Conservation (phyloP, 2,888 invertebrate species). For the Acanthosepion pharaonis region DNA sequence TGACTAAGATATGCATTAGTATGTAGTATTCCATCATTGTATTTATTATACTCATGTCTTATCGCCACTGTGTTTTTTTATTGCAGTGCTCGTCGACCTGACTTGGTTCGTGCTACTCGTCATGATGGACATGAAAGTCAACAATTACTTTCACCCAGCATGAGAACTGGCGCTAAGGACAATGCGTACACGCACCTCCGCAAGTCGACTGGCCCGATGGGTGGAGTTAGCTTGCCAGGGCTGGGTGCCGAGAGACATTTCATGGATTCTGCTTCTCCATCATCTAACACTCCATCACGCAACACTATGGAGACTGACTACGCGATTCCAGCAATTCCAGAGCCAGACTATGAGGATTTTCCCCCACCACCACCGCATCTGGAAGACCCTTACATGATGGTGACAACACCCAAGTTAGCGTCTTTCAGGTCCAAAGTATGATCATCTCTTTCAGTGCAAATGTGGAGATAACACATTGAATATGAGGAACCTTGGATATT, state of each 20-base stretch:
- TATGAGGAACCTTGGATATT: background rate
- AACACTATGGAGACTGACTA: slow-evolving; percentile 47
- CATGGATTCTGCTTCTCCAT: slow-evolving; percentile 44
- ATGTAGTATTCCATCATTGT: background rate
- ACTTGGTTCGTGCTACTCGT: slow-evolving; percentile 38
- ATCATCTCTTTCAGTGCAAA: background rate
- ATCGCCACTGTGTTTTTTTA: background rate
- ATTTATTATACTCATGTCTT: too few relatives aligned
- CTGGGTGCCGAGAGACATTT: slow-evolving; percentile 24
- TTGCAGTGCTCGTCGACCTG: slow-evolving; percentile 44
- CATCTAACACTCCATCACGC: slow-evolving; percentile 46
- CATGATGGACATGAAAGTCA: slow-evolving; percentile 46
- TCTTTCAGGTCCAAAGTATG: slow-evolving; percentile 47
- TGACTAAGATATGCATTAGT: background rate
- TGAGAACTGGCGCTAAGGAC: slow-evolving; percentile 35
- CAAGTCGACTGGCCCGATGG: slow-evolving; percentile 41
- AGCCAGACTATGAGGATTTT: slow-evolving; percentile 46
- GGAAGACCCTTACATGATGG: slow-evolving; percentile 46
- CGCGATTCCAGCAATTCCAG: slow-evolving; percentile 44
- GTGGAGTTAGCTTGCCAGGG: slow-evolving; percentile 46
- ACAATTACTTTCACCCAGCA: slow-evolving; percentile 47
- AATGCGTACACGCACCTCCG: slow-evolving; percentile 44
- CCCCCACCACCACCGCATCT: slow-evolving; percentile 45
- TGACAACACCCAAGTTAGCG: slow-evolving; percentile 38
- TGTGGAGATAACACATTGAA: background rate